A percentile compares a stretch with the other conserved stretches of the same genome.
Evolutionary conservation across 1,140 invertebrate genomes (phyloP).

Genomic region (Drosophila varians): DNA sequence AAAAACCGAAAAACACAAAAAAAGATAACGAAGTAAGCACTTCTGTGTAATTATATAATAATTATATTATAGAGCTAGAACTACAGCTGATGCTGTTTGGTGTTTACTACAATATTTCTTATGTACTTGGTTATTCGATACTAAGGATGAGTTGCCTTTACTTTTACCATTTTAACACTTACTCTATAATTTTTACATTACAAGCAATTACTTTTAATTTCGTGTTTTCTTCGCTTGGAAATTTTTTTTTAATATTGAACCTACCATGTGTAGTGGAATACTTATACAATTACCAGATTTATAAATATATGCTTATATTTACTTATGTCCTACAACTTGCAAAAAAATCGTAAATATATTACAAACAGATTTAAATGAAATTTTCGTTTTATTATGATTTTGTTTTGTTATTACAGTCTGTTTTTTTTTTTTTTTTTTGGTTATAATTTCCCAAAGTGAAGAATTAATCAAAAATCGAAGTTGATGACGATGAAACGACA

Average conservation of each 20-base stretch:
- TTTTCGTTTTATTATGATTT: constrained; percentile 20
- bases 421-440: constrained; percentile 14
- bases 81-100: constrained; percentile 22
- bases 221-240: constrained; percentile 28
- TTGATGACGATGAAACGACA: constrained; percentile 16
- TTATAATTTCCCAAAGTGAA: no score
- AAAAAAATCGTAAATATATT: constrained; percentile 61
- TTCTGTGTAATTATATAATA: constrained; percentile 18
- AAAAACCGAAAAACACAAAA: not conserved
- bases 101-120: constrained; percentile 50
- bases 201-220: constrained; percentile 26
- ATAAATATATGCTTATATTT: constrained; percentile 59
- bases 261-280: constrained; percentile 45
- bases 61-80: constrained; percentile 16
- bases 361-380: constrained; percentile 44
- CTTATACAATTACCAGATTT: constrained; percentile 65
- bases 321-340: constrained; percentile 61
- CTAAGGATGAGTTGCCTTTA: constrained; percentile 44
- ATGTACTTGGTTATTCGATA: constrained; percentile 39
- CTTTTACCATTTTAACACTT: constrained; percentile 29
- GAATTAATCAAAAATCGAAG: constrained; percentile 54
- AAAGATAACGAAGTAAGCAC: constrained; percentile 11
- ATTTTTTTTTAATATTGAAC: constrained; percentile 9
- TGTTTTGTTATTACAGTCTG: not conserved
- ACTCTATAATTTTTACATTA: constrained; percentile 18